These are phyloP conservation scores for Ctenodactylus gundi DNA, from an alignment of 2,113 vertebrate species.

Conservation along the genomic window DNA sequence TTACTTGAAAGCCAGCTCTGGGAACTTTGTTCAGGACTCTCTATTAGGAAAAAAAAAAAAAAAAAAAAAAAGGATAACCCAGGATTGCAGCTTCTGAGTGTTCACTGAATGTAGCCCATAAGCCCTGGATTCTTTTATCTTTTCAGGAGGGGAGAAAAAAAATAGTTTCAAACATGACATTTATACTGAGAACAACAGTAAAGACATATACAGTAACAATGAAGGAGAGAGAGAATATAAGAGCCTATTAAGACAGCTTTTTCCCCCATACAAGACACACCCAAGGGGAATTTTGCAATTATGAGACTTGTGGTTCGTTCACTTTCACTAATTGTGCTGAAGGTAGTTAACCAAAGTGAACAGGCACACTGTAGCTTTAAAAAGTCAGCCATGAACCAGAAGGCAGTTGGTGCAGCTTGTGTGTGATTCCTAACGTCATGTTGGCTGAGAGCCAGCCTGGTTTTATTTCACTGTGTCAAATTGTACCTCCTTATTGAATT, in stretches of 20 bases:
- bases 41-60: background rate
- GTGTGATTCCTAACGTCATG: constrained; percentile 80
- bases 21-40: constrained; percentile 49
- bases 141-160: constrained; percentile 6
- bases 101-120: background rate
- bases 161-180: constrained; percentile 37
- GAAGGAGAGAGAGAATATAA: background rate
- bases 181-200: background rate
- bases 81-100: background rate
- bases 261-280: constrained; percentile 17
- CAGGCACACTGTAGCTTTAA: constrained; percentile 83
- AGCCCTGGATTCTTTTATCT: background rate
- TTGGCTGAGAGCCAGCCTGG: constrained; percentile 81
- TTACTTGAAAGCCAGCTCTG: constrained; percentile 48
- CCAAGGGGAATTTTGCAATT: constrained; percentile 4
- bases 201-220: background rate
- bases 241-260: background rate
- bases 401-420: constrained; percentile 80
- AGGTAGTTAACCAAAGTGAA: constrained; percentile 66
- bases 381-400: constrained; percentile 83
- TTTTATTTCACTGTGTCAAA: constrained; percentile 81
- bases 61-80: background rate
- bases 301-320: background rate
- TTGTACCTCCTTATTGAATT: constrained; percentile 82
- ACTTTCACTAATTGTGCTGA: constrained; percentile 27